Conservation (phyloP, 2,113 vertebrate species). For the Spizaetus ornatus region DNA sequence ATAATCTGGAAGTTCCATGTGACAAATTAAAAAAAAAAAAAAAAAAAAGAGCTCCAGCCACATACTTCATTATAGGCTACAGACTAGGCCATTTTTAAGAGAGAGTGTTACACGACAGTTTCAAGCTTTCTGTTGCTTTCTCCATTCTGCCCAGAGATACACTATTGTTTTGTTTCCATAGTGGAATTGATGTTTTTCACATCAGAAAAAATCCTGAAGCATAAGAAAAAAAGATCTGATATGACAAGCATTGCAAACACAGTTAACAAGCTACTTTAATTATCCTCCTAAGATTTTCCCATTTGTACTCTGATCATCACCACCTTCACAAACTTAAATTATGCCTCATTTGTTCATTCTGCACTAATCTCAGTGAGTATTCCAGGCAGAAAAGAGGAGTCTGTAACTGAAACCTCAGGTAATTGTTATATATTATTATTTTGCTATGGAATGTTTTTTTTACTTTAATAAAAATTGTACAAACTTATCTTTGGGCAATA, state of each 20-base stretch:
- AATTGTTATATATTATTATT: not conserved
- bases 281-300: constrained; percentile 33
- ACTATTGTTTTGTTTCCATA: not conserved
- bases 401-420: not conserved
- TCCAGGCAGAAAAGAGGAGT: constrained; percentile 6
- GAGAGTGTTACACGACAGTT: not conserved
- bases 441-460: not conserved
- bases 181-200: not conserved
- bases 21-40: not conserved
- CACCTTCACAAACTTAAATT: constrained; percentile 42
- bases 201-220: not conserved
- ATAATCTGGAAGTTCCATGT: not conserved
- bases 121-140: not conserved
- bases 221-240: not conserved
- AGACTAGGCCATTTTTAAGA: not conserved
- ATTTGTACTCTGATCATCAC: constrained; percentile 35
- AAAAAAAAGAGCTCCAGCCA: not conserved
- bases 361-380: not conserved
- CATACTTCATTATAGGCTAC: not conserved
- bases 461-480: not conserved
- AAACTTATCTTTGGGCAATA: not conserved
- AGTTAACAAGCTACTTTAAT: constrained; percentile 37
- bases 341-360: constrained; percentile 39
- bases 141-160: not conserved
- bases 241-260: constrained; percentile 26